Evolutionary conservation across 2,797 vertebrate genomes (phyloP), one percentile per base, ranked within the genome.

Genomic region (Mastacembelus armatus): DNA sequence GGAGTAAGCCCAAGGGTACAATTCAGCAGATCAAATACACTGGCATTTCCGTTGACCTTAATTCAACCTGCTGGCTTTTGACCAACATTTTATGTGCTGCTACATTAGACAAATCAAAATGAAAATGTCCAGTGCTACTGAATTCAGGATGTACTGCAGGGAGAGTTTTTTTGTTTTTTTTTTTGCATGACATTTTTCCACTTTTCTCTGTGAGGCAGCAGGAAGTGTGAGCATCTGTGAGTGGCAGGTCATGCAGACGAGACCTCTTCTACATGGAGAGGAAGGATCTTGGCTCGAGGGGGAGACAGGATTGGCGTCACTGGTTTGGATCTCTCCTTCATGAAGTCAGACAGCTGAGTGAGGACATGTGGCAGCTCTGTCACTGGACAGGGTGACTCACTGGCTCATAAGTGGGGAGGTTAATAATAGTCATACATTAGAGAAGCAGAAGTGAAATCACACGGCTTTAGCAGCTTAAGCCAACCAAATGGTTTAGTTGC

Each of bases 321-420:
- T 76, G 81, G 85, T 78, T 89, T 81, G 78, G 84, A 85, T 81
- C 81, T 69, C 71, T 79, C 66, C 74, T 63, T 82, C 79, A 63
- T 78, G 77, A 45, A 89, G 85, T 80, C 85, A 82, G 86, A 88
- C 85, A 85, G 87, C 85, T 85, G 84, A 87, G 87, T 70, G 89
- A 85, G 65, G 84, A 69, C 85, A 87, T 81, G 89, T 83, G 80
- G 86, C 87, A 81, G 81, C 67, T 61, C 86, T 78, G 79, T 80
- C 80, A 83, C 75, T 47, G 81, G 82, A 77, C 85, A 65, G 85
- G 85, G 80, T 92, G 91, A 92, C 85, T 92, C 91, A 92, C 79
- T 82, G 66, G 18, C 81, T 85, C 83, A 83, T 73, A 80, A 91
- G 87, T 81, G 81, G 81, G 68, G 72, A 83, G 85, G 86, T 89